phyloP scores from a whole-genome alignment of 2,888 invertebrate genomes.

The Petrolisthes cinctipes region DNA sequence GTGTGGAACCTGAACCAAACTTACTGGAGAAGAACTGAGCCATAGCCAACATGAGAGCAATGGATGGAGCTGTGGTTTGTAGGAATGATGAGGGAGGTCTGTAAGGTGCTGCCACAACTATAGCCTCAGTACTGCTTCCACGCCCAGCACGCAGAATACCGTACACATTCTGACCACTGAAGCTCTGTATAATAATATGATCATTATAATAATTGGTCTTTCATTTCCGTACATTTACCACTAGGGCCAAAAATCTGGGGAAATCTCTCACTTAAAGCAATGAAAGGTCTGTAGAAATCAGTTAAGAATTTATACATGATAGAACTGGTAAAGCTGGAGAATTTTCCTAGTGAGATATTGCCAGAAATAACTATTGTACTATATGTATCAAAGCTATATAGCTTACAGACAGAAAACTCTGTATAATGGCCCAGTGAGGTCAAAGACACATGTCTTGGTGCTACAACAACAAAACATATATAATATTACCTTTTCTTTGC shows the following conservation, averaged over 20 bases:
- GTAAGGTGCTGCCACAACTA: constrained; percentile 90
- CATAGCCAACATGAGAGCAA: constrained; percentile 89
- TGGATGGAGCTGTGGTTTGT: constrained; percentile 82
- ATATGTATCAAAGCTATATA: too few species aligned
- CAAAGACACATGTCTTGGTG: too few species aligned
- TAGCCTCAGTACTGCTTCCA: constrained; percentile 86
- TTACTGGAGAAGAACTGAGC: constrained; percentile 91
- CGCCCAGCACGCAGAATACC: constrained; percentile 92
- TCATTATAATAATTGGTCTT: too few species aligned
- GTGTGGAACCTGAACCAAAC: not conserved
- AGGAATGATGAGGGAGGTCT: constrained; percentile 81
- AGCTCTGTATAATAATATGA: constrained; percentile 59
- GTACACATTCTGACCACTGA: constrained; percentile 89
- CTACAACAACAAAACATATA: too few species aligned
- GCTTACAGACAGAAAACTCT: too few species aligned
- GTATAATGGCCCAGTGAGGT: too few species aligned
- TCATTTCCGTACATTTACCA: too few species aligned
- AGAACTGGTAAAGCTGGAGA: not conserved
- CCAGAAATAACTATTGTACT: too few species aligned
- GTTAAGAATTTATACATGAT: not conserved
- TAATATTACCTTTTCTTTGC: constrained; percentile 74
- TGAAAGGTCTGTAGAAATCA: not conserved
- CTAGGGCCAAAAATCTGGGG: too few species aligned
- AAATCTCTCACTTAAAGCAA: too few species aligned
- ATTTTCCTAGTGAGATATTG: too few species aligned